Base-by-base conservation (phyloP, 1,140 invertebrate genomes). In the Samia ricini region DNA sequence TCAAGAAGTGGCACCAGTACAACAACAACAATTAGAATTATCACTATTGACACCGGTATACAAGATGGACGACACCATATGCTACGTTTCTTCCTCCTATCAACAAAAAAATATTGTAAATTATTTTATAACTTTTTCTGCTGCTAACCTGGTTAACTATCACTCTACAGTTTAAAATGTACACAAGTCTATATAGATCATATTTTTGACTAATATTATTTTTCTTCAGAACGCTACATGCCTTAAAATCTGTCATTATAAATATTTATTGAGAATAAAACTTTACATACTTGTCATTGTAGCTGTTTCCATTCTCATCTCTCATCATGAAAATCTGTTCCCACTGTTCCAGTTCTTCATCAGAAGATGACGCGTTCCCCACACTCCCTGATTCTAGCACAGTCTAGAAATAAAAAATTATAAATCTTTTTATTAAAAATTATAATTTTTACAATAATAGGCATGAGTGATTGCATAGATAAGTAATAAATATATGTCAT, bases 21-120 rank as follows among this genome's bases (percentile, higher is more conserved):
- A 24, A 96, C 95, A 33, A 96, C 85, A 26, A 96, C 92, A 63
- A 96, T 95, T 57, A 96, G 78, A 22, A 95, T 87, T 68, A 95
- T 91, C 58, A 96, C 95, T 77, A 96, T 93, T 15, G 94, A 94
- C 42, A 96, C 95, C 19, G 95, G 95, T 70, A 96, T 95, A 80
- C 95, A 96, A 48, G 95, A 95, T 7, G 95, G 95, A 57, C 93
- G 92, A 82, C 95, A 95, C 94, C 91, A 91, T 64, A 88, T 91
- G 58, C 89, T 90, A 23, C 83, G 71, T 69, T 90, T 89, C 77
- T 90, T 91, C 65, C 90, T 88, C 72, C 85, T 90, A 65, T 26
- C 29, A 48, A 56, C 57, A 61, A 66, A 60, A 64, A 51, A 64
- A 12, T 0, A 15, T 3, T 24, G 2, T 52, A 52, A 19, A 18